Evolutionary conservation across 2,797 vertebrate genomes (phyloP).

Genomic region (Rhinatrema bivittatum): DNA sequence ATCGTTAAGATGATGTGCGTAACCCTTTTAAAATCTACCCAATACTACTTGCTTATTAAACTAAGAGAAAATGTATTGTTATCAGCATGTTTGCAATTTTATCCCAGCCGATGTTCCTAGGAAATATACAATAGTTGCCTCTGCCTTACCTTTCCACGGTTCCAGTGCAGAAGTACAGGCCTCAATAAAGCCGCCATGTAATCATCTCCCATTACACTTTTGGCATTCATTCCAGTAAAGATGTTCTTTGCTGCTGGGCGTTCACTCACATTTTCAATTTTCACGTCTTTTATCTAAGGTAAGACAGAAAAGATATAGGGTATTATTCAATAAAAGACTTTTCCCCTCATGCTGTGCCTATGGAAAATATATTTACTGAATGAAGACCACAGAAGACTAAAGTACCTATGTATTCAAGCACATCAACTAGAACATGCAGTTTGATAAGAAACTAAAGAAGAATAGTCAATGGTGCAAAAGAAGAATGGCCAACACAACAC

Average conservation of each 20-base stretch:
- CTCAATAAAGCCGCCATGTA: constrained; percentile 68
- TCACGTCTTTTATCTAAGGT: constrained; percentile 75
- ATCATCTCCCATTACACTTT: constrained; percentile 64
- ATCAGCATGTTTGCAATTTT: background rate
- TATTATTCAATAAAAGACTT: background rate
- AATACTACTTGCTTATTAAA: too few relatives aligned
- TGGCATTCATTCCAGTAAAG: constrained; percentile 63
- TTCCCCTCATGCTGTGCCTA: background rate
- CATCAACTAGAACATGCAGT: too few relatives aligned
- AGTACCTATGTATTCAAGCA: too few relatives aligned
- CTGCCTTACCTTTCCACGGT: constrained; percentile 82
- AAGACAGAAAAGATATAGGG: constrained; percentile 16
- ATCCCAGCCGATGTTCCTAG: background rate
- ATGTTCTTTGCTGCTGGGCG: constrained; percentile 67
- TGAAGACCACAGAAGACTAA: too few relatives aligned
- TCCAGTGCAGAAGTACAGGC: constrained; percentile 76
- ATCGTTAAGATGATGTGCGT: too few relatives aligned
- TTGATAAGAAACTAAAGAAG: too few relatives aligned
- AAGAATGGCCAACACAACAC: too few relatives aligned
- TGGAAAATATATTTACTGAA: too few relatives aligned
- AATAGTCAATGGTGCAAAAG: too few relatives aligned
- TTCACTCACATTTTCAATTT: constrained; percentile 58
- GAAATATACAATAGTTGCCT: background rate
- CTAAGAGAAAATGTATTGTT: too few relatives aligned
- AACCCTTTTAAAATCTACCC: too few relatives aligned